Evolutionary conservation across 2,113 vertebrate species (phyloP).

Genomic region (Ia io): DNA sequence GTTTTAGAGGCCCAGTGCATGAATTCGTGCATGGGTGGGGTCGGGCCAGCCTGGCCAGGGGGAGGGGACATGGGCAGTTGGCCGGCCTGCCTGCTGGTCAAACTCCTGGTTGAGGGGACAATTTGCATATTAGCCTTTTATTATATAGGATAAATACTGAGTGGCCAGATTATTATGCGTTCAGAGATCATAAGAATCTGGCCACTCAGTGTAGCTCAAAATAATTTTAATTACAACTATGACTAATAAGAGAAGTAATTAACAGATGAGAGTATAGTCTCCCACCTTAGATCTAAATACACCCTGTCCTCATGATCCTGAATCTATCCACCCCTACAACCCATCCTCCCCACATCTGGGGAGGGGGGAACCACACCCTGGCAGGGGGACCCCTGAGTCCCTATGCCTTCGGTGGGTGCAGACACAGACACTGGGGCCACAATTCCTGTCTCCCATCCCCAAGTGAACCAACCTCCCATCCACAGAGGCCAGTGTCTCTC

Average conservation of each 20-base stretch:
- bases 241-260: neutral
- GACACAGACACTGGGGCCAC: neutral
- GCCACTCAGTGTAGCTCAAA: neutral
- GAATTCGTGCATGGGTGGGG: too few relatives aligned
- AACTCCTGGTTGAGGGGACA: too few relatives aligned
- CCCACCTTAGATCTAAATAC: neutral
- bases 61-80: too few relatives aligned
- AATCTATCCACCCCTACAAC: neutral
- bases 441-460: neutral
- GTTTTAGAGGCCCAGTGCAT: too few relatives aligned
- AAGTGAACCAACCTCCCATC: neutral
- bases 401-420: neutral
- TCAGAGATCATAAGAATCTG: too few relatives aligned
- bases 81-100: too few relatives aligned
- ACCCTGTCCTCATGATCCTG: neutral
- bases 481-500: neutral
- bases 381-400: neutral
- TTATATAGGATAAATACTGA: too few relatives aligned
- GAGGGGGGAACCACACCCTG: neutral
- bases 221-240: neutral
- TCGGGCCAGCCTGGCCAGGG: too few relatives aligned
- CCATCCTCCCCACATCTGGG: neutral
- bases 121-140: too few relatives aligned
- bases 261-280: neutral
- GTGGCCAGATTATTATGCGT: too few relatives aligned